phyloP scores from a whole-genome alignment of 2,797 vertebrate species.

The Cyprinella venusta region DNA sequence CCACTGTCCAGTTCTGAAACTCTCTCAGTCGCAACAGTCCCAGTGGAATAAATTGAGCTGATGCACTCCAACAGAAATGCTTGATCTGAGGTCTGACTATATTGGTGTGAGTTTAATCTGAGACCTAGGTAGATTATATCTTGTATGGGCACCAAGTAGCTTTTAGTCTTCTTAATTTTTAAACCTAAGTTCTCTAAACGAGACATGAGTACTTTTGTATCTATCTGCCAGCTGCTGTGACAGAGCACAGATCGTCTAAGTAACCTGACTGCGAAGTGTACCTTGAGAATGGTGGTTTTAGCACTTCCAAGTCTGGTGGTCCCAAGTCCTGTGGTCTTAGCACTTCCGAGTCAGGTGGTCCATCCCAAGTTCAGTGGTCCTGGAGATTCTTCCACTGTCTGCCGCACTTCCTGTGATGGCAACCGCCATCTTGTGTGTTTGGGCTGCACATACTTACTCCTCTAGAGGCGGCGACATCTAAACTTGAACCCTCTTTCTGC shows the following conservation, averaged over 20 bases:
- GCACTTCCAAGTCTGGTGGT: no score
- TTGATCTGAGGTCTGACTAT: no score
- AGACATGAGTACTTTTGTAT: neutral
- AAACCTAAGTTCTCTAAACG: neutral
- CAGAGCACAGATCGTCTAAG: neutral
- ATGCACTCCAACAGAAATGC: neutral
- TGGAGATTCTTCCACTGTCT: neutral
- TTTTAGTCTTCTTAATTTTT: neutral
- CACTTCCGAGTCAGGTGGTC: neutral
- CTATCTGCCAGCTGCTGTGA: neutral
- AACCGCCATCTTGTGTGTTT: neutral
- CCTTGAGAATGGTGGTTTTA: neutral
- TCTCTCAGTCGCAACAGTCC: neutral
- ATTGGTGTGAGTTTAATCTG: no score
- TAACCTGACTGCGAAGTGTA: no score
- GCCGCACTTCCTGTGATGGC: neutral
- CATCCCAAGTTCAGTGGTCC: neutral
- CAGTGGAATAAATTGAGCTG: neutral
- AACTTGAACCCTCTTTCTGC: neutral
- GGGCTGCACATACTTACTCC: neutral
- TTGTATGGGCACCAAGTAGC: neutral
- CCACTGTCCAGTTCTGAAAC: neutral
- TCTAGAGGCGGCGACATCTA: neutral
- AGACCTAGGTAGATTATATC: neutral
- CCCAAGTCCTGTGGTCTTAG: neutral